A percentile compares a stretch with the other conserved stretches of the same genome.
Evolutionary conservation across 2,113 vertebrate species (phyloP).

Genomic region (Globicephala melas): DNA sequence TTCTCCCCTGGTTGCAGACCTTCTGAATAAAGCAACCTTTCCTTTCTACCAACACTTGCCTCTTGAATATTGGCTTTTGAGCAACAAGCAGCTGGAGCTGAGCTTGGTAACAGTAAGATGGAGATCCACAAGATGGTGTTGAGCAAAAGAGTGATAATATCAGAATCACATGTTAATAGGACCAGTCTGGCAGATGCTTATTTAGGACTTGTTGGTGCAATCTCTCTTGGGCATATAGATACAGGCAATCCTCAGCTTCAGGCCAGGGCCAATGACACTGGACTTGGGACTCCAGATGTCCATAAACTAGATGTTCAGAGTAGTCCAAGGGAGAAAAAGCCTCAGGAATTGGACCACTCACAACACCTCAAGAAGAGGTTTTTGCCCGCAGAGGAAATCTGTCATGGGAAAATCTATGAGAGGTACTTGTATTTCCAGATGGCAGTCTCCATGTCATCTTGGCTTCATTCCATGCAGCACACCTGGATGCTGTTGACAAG

Average conservation of each 20-base stretch:
- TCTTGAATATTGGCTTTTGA: background rate
- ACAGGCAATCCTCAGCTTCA: background rate
- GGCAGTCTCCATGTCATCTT: background rate
- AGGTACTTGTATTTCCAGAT: background rate
- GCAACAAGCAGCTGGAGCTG: background rate
- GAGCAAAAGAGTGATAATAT: background rate
- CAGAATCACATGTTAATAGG: background rate
- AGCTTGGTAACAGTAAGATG: background rate
- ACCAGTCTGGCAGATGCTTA: background rate
- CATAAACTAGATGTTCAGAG: background rate
- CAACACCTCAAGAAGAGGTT: background rate
- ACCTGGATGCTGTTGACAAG: background rate
- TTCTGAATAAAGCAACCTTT: background rate
- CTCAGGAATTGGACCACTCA: background rate
- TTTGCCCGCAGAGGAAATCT: background rate
- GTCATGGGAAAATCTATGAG: background rate
- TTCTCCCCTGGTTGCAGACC: background rate
- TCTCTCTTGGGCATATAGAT: background rate
- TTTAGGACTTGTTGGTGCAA: background rate
- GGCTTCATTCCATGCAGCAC: background rate
- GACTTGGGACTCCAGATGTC: background rate
- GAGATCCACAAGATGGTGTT: background rate
- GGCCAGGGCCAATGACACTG: background rate
- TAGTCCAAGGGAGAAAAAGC: background rate
- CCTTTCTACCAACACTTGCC: background rate